Evolutionary conservation across 23 tunicate species (phyloP), one percentile per base, ranked within the genome.

Genomic region (Corella eumyota): DNA sequence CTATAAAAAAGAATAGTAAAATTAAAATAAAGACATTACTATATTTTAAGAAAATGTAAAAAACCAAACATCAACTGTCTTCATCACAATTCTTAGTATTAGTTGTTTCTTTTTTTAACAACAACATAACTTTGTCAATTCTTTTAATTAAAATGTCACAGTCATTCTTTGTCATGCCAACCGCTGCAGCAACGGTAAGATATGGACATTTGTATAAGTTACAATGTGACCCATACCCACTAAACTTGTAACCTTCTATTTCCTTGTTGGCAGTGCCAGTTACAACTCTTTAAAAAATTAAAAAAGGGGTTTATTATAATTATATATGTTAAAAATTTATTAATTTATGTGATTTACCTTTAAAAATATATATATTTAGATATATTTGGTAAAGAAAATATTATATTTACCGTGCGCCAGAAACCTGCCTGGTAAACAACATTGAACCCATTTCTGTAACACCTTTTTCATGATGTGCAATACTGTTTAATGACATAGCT

Each of bases 391-490:
- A n/a, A n/a, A n/a, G n/a, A n/a, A n/a, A n/a, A n/a, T n/a, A n/a
- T n/a, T n/a, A 31, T 11, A 51, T 27, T 5, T 61, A 86, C 96
- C 96, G 73, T 33, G 95, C 66, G 2, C 99, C 99, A 2, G 97
- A 69, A 0, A 93, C 73, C 24, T 69, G 34, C 4, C 99, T 35
- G 21, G 95, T 93, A 56, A 84, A 85, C 71, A 93, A 51, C 95
- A 85, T 93, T 30, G 95, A 84, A 0, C 99, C 99, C 35, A 93
- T 22, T 38, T 93, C 90, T n/a, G 90, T 85, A 30, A 78, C 78
- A 17, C 56, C 66, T 13, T 30, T 57, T 3, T 44, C 53, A 15
- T 37, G 22, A 2, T 59, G 58, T 11, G 28, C 58, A 19, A 78
- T 1, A 4, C 55, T 50, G 15, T 63, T 32, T 56, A 88, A 76